Evolutionary conservation across 2,797 vertebrate genomes (phyloP).

Genomic region (Micrastur ruficollis): DNA sequence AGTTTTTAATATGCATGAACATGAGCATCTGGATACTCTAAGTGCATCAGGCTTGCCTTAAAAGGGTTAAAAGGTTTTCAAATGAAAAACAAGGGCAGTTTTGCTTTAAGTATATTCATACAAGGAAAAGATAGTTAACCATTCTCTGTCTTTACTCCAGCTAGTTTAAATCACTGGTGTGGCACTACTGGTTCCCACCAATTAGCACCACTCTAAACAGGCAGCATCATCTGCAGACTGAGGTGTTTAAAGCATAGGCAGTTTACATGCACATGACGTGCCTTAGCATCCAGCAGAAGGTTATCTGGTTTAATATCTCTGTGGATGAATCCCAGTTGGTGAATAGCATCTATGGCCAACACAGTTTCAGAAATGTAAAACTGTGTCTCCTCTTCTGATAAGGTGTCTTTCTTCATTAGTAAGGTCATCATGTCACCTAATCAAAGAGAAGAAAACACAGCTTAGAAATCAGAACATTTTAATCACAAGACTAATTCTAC

Average conservation of each 20-base stretch:
- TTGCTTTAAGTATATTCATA: background rate
- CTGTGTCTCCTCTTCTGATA: constrained; percentile 95
- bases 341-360: constrained; percentile 96
- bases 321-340: constrained; percentile 97
- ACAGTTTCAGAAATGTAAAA: constrained; percentile 98
- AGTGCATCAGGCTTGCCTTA: background rate
- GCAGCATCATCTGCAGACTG: background rate
- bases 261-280: constrained; percentile 39
- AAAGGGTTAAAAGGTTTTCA: background rate
- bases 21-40: background rate
- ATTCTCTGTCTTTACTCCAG: background rate
- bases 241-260: background rate
- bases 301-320: constrained; percentile 98
- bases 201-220: background rate
- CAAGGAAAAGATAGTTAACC: background rate
- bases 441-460: background rate
- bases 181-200: background rate
- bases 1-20: background rate
- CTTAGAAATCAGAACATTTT: background rate
- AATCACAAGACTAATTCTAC: background rate
- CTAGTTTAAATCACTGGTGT: background rate
- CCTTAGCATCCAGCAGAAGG: constrained; percentile 92
- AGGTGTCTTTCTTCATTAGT: constrained; percentile 88
- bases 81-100: background rate
- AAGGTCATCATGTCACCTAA: constrained; percentile 98